phyloP scores from a whole-genome alignment of 2,888 invertebrate genomes.

The Rugalucina vietnamica region DNA sequence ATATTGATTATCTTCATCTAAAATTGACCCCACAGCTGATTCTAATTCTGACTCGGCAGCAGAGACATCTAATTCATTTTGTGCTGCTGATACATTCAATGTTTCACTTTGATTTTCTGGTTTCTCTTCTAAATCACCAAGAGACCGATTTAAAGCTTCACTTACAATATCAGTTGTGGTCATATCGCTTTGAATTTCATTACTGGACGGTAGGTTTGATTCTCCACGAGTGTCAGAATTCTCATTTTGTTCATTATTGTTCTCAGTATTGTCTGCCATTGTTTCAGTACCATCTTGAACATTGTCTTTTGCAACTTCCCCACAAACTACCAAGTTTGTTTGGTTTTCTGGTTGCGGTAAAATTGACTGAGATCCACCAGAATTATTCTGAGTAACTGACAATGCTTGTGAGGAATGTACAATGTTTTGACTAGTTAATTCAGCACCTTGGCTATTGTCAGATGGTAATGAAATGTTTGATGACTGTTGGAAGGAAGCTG shows the following conservation, averaged over 20 bases:
- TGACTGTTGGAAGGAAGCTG: constrained; percentile 47
- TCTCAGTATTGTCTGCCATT: constrained; percentile 64
- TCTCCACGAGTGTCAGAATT: background rate
- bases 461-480: constrained; percentile 39
- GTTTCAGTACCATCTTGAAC: constrained; percentile 59
- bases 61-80: constrained; percentile 36
- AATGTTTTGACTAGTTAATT: constrained; percentile 53
- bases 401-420: constrained; percentile 50
- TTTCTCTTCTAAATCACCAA: background rate
- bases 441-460: constrained; percentile 32
- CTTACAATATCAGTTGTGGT: background rate
- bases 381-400: constrained; percentile 32
- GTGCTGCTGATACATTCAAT: constrained; percentile 19
- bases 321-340: constrained; percentile 67
- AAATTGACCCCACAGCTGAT: constrained; percentile 58
- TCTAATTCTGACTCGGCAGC: constrained; percentile 49
- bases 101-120: constrained; percentile 10
- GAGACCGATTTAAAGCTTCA: background rate
- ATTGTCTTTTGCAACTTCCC: constrained; percentile 50
- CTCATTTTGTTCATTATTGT: constrained; percentile 3
- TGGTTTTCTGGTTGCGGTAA: constrained; percentile 49
- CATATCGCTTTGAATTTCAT: background rate
- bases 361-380: constrained; percentile 25
- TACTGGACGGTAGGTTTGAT: constrained; percentile 1
- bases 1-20: constrained; percentile 24